Base-by-base conservation (phyloP, 1,140 invertebrate genomes). In the Temnothorax nylanderi region DNA sequence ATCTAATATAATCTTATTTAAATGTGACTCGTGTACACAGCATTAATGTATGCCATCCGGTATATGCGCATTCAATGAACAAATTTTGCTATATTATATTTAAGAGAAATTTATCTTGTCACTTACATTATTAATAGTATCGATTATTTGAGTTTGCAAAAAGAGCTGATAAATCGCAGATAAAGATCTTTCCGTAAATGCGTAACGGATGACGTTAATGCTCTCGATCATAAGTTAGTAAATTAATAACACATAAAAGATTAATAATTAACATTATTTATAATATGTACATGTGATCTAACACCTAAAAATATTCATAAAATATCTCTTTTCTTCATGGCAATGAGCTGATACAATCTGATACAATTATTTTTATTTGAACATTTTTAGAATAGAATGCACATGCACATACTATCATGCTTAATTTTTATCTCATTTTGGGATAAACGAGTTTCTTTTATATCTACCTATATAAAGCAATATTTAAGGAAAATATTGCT, bases 361-460 rank as follows among this genome's bases (percentile, higher is more conserved):
- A 49, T 26, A 54, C 6, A 37, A 41, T 69, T 7, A 81, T 44
- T 11, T 26, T 54, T 41, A 67, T 26, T 11, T 41, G 41, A 64
- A 56, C 13, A 16, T 85, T 72, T 90, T 86, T 71, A 86, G 56
- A 44, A 51, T n/a, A 81, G 21, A 87, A 75, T 88, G 62, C 71
- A 89, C 90, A 88, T 91, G 91, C 90, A 91, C 65, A 89, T 88
- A 91, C 69, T 87, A 67, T 51, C 89, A 91, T 91, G 89, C 90
- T 86, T 41, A 49, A 65, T 58, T 34, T 69, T 81, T 41, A 85
- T 88, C 60, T 77, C 32, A 13, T 72, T 75, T 65, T 78, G 44
- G 32, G 85, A 85, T 85, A 90, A 92, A 92, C 76, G 81, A 88
- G 81, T 85, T 84, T 85, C 47, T 58, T 16, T 1, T 44, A 56